Percentiles rank a stretch among this genome's conserved stretches.
Evolutionary conservation across 37 sponge, comb jelly and placozoan genomes (phyloP).

Genomic region (Halisarca cf. caerulea): DNA sequence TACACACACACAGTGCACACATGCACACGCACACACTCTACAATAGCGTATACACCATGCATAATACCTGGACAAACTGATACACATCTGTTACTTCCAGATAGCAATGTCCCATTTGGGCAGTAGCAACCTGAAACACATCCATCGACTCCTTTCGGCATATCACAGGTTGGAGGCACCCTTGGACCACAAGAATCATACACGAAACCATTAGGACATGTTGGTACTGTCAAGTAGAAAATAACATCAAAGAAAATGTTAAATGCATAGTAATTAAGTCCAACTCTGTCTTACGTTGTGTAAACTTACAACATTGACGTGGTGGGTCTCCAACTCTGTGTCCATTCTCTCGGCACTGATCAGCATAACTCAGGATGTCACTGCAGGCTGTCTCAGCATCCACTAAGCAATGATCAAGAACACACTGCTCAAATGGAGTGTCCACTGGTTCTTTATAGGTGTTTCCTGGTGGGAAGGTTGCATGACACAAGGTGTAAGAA

Average conservation of each 20-base stretch:
- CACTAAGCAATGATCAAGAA: background rate
- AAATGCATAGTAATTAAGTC: no score
- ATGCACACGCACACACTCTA: no score
- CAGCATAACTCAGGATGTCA: background rate
- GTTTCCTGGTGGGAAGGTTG: background rate
- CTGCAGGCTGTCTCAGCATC: background rate
- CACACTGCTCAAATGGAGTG: background rate
- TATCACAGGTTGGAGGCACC: background rate
- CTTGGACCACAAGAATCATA: background rate
- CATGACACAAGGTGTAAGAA: background rate
- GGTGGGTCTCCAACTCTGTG: background rate
- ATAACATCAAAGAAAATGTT: no score
- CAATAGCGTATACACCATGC: no score
- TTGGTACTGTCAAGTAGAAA: background rate
- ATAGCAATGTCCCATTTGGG: no score
- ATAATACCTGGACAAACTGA: no score
- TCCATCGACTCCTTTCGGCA: background rate
- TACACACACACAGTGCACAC: no score
- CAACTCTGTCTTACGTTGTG: background rate
- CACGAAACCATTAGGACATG: background rate
- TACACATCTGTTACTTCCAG: no score
- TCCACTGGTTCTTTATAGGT: background rate
- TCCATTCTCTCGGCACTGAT: background rate
- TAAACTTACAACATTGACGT: background rate
- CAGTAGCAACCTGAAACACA: slow-evolving; percentile 5